Evolutionary conservation across 2,797 vertebrate species (phyloP), one percentile per base, ranked within the genome.

Genomic region (Lutjanus campechanus): DNA sequence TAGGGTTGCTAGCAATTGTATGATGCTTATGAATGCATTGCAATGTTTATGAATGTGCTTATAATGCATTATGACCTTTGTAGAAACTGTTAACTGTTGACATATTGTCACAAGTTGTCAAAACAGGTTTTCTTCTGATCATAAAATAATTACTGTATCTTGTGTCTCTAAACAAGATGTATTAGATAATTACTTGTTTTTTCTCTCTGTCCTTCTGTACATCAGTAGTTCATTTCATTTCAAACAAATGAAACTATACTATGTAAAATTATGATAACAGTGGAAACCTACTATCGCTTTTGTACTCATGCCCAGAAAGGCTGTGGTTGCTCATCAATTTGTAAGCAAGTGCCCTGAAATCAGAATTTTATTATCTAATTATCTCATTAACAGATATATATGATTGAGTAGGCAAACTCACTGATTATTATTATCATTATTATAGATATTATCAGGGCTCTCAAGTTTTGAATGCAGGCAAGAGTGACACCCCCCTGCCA

Each of bases 321-420:
- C 40, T 1, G 7, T 65, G 63, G 59, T 83, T 9, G 58, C 20
- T 72, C 40, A 51, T 49, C 5, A 29, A 4, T 20, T 63, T 61
- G 41, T 1, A 73, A 72, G 15, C 15, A 8, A 15, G 8, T 75
- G 7, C 22, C 46, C 67, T 50, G 5, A 85, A 76, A 60, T 68
- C 11, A 9, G 15, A 29, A 75, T 74, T 70, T 44, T 53, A 61
- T 70, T 79, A 53, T 64, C 25, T 73, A 43, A 47, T 63, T 56
- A 25, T 51, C 29, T 67, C 43, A 0, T 0, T 53, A 1, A 22
- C 12, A 20, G 16, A 41, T 76, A 22, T 76, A 22, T 19, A 53
- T 62, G 4, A 29, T 11, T 8, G 13, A 61, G 20, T 11, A 11
- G 13, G 25, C 6, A 60, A 64, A 51, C 46, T 58, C n/a, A 13